Base-by-base conservation (phyloP, 2,888 invertebrate species). In the Trichogramma dendrolimi region DNA sequence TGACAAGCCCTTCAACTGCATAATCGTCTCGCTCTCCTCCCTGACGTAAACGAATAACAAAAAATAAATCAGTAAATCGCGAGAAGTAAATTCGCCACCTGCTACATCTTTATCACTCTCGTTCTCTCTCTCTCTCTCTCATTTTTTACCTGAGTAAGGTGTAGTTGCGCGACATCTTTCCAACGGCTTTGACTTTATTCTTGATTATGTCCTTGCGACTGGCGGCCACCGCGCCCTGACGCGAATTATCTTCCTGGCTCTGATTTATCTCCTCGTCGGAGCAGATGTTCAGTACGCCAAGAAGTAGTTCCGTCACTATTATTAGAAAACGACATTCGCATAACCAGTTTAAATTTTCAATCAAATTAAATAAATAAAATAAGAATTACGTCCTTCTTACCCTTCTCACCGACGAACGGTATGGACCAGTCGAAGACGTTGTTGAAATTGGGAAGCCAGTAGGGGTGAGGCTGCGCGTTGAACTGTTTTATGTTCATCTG, bases 121-220 rank as follows among this genome's bases (percentile, higher is more conserved):
- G n/a, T 27, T 27, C 27, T 27, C 14, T 14, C 14, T 14, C 14
- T 10, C n/a, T 46, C 3, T 40, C 4, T 4, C 5, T 4, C 4
- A 27, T 3, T 40, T 11, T 80, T 80, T 81, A 93, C 94, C 94
- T 93, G 76, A 99, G 86, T 53, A 98, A 96, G 73, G 97, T 96
- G 86, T 99, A 99, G 75, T 98, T 97, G 78, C 98, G 88, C 67
- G 99, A 98, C 98, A 99, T 99, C 84, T 99, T 99, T 70, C 99
- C 99, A 82, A 99, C 98, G 69, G 99, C 99, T 80, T 98, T 88
- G 79, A 99, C 99, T 86, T 99, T 99, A 85, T 98, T 99, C 71
- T 96, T 89, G 79, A 99, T 99, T 70, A 99, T 96, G 84, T 99
- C 98, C 85, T 99, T 99, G 75, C 99, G 89, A 80, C 92, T 87